Base-by-base conservation (phyloP, 2,888 invertebrate species). In the Aleiodes alternator region DNA sequence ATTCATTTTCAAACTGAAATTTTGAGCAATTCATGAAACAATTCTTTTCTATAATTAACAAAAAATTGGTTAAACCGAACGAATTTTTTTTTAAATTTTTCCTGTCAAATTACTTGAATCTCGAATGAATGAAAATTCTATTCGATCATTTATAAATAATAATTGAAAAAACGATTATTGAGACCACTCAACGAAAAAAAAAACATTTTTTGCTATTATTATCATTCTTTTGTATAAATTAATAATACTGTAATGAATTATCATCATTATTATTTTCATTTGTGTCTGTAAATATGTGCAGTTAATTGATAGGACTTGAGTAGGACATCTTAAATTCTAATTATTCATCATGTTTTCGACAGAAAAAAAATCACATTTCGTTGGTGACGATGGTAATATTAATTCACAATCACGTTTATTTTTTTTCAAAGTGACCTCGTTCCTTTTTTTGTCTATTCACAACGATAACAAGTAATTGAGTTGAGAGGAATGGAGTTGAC, bases 261-360 rank as follows among this genome's bases (percentile, higher is more conserved):
- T 53, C 8, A 53, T 53, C 7, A 14, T 53, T 14, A 16, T 53
- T 53, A 16, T 53, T 53, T 16, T 53, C 16, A 8, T 31, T 68
- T 51, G 50, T 50, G 14, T 51, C 8, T 51, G 23, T 68, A 50
- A 68, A 51, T 11, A 68, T 51, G 50, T 68, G 68, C 51, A 68
- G 51, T 68, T 68, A 68, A 51, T 51, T 51, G 50, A 12, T 53
- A 68, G 29, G 50, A 68, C 11, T 51, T 51, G 68, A 48, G 31
- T 34, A 68, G 68, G 68, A 68, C 51, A 68, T 68, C 68, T 51
- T 68, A 68, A 68, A 51, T 43, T 51, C 50, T 68, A 51, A 31
- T 68, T 51, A 68, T 68, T 51, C n/a, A 68, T 68, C 51, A 29
- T 68, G 51, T 51, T 51, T 68, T 53, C 23, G 12, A 51, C 43